Percentiles rank a stretch among this genome's conserved stretches.
phyloP scores from a whole-genome alignment of 2,888 invertebrate genomes.

The Drosophila antonietae region DNA sequence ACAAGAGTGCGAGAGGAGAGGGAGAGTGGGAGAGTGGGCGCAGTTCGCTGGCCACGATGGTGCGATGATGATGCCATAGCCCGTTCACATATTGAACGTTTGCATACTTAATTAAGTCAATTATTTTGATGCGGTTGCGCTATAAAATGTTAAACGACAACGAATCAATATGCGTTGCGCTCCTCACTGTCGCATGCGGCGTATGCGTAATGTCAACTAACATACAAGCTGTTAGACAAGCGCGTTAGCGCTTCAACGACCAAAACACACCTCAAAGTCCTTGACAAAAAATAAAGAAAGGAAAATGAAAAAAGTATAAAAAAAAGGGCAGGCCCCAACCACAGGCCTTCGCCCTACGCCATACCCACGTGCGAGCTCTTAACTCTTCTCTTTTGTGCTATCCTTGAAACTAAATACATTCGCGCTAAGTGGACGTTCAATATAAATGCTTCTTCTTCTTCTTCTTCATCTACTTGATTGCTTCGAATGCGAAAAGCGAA shows the following conservation, averaged over 20 bases:
- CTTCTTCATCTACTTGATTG: background rate
- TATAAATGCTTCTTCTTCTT: constrained; percentile 9
- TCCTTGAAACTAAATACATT: constrained; percentile 65
- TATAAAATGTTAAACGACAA: constrained; percentile 58
- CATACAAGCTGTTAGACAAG: constrained; percentile 40
- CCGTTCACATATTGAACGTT: constrained; percentile 47
- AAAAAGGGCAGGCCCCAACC: constrained; percentile 18
- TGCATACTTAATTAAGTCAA: constrained; percentile 75
- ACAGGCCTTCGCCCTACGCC: background rate
- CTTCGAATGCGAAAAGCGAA: constrained; percentile 9
- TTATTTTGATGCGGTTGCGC: constrained; percentile 69
- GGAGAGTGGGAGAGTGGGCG: background rate
- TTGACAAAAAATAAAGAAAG: constrained; percentile 51
- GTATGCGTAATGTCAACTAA: constrained; percentile 60
- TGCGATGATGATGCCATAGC: constrained; percentile 19
- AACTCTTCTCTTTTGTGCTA: constrained; percentile 46
- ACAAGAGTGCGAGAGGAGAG: background rate
- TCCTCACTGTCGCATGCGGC: constrained; percentile 32
- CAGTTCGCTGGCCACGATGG: constrained; percentile 2
- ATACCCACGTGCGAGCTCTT: background rate
- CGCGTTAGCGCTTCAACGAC: constrained; percentile 1
- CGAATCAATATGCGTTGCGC: constrained; percentile 56
- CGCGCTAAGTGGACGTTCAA: constrained; percentile 50
- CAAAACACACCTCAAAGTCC: constrained; percentile 68
- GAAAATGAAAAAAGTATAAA: constrained; percentile 13